Conservation (phyloP, 2,888 invertebrate species). For the Boloria euphrosyne region DNA sequence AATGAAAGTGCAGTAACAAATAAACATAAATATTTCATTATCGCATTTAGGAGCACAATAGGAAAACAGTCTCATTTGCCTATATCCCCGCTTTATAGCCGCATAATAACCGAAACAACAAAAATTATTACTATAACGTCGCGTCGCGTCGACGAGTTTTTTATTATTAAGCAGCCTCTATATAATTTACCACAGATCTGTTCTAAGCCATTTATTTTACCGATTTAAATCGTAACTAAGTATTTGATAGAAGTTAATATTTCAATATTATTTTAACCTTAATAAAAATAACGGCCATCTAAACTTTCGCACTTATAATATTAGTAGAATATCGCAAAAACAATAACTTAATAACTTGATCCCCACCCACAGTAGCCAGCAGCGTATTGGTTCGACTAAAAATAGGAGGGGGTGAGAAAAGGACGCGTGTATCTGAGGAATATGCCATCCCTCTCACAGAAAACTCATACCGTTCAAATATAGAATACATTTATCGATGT, state of each 20-base stretch:
- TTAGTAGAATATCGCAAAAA: conserved; percentile 69
- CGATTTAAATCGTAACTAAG: no score
- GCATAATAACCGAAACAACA: conserved; percentile 60
- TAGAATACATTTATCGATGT: conserved; percentile 80
- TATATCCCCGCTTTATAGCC: conserved; percentile 61
- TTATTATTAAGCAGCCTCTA: conserved; percentile 59
- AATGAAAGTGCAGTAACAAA: conserved; percentile 46
- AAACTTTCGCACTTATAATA: conserved; percentile 13
- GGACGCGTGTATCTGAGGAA: conserved; percentile 58
- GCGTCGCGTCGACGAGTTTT: conserved; percentile 62
- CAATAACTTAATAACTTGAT: conserved; percentile 79
- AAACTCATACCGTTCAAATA: conserved; percentile 77
- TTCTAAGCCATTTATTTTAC: not conserved
- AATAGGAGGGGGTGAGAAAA: conserved; percentile 74
- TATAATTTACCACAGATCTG: not conserved
- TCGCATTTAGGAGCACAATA: conserved; percentile 53
- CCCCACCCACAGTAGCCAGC: conserved; percentile 73
- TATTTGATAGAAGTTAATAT: no score
- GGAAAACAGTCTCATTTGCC: conserved; percentile 70
- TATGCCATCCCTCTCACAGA: conserved; percentile 56
- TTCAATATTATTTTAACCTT: no score
- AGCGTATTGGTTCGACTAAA: conserved; percentile 73
- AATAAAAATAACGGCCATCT: conserved; percentile 1
- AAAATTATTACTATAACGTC: conserved; percentile 66
- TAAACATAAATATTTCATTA: conserved; percentile 67